Evolutionary conservation across 2,797 vertebrate species (phyloP), one percentile per base, ranked within the genome.

Genomic region (Furcifer pardalis): DNA sequence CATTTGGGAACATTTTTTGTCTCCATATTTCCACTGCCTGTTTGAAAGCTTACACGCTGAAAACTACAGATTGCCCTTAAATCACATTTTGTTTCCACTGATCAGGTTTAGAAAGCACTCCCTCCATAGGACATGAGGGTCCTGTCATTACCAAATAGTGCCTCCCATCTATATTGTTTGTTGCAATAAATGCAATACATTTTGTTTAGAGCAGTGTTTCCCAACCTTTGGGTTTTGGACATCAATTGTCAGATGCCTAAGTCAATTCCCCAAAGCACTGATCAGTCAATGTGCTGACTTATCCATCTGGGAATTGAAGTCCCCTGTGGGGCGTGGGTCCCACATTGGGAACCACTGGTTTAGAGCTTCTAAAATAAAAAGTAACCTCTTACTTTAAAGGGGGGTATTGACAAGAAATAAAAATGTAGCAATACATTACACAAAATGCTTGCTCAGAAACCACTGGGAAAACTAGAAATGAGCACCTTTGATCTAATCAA

Each of bases 401-500:
- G 59, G 32, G n/a, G 71, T 27, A 49, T 25, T 75, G 2, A 30
- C 78, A 84, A 30, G 44, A 77, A 77, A 66, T 84, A 7, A 90
- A 87, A 19, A 12, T n/a, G 0, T 23, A 79, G 71, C 23, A 78
- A 84, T 46, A 85, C 94, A 92, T 79, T 74, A 35, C 40, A 87
- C 71, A 30, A 80, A 77, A 92, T 88, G n/a, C 83, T 89, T 30
- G 0, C 73, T 90, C 94, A 87, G 87, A 92, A 92, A 92, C 86
- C 87, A 87, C 77, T 90, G 86, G 90, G 84, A 77, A 87, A 86
- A 72, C 74, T 21, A 90, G 84, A 90, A 89, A 82, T 77, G 86
- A 91, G 88, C 89, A 87, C 76, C 88, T 90, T 93, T 92, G 79
- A 93, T 91, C 87, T 94, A 93, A 95, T 95, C 94, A 95, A 93